These are phyloP conservation scores for Heliconius sara DNA, from an alignment of 2,888 invertebrate genomes.

Conservation along the genomic window DNA sequence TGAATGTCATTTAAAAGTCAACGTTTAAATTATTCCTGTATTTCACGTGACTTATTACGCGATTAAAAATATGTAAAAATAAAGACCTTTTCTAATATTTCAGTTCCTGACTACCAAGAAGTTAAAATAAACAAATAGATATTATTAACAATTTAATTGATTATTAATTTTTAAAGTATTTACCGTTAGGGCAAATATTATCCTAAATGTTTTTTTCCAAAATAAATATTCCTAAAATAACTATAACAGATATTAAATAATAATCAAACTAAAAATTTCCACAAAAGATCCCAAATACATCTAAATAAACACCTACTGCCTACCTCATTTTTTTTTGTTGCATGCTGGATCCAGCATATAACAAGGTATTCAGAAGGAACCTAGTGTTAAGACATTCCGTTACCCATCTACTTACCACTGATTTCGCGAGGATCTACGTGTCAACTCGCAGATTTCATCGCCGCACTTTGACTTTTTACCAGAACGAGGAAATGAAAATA, in stretches of 20 bases:
- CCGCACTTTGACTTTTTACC: too few relatives aligned
- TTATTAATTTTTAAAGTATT: not conserved
- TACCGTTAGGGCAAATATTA: not conserved
- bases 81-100: not conserved
- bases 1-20: constrained; percentile 1
- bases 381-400: too few relatives aligned
- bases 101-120: not conserved
- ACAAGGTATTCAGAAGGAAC: too few relatives aligned
- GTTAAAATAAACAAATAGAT: not conserved
- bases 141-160: not conserved
- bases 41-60: not conserved
- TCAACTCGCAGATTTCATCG: too few relatives aligned
- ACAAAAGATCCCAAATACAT: not conserved
- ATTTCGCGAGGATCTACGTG: too few relatives aligned
- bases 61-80: not conserved
- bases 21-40: not conserved
- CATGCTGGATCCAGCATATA: too few relatives aligned
- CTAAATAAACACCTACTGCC: not conserved
- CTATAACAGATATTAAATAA: not conserved
- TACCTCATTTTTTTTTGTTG: not conserved
- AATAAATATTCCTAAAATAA: not conserved
- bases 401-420: too few relatives aligned
- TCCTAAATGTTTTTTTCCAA: not conserved
- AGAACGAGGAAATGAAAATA: too few relatives aligned
- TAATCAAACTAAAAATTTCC: not conserved